A percentile compares a stretch with the other conserved stretches of the same genome.
Evolutionary conservation across 1,140 invertebrate genomes (phyloP).

Genomic region (Dinothrombium tinctorium): DNA sequence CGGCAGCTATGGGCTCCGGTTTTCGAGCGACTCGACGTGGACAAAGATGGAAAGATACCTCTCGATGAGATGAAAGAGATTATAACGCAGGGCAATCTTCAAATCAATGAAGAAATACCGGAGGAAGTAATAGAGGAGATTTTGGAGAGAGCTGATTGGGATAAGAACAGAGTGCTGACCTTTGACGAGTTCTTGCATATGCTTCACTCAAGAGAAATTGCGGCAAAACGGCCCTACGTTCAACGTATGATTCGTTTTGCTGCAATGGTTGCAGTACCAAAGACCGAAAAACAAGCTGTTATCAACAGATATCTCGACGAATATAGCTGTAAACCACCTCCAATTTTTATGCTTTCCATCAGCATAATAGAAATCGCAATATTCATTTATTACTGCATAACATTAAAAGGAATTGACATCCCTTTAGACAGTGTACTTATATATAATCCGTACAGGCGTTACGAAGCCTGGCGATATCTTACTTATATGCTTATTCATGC

Average conservation of each 20-base stretch:
- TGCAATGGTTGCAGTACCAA: constrained; percentile 22
- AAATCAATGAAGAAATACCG: constrained; percentile 37
- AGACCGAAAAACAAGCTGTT: constrained; percentile 29
- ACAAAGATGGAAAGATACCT: constrained; percentile 44
- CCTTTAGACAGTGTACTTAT: constrained; percentile 49
- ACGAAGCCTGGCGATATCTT: constrained; percentile 54
- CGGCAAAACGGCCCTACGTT: constrained; percentile 8
- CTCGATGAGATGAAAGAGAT: constrained; percentile 38
- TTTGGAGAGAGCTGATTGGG: constrained; percentile 37
- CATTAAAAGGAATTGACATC: constrained; percentile 26
- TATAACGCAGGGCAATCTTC: constrained; percentile 32
- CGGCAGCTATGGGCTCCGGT: constrained; percentile 9
- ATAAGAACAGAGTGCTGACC: constrained; percentile 43
- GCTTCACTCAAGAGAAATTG: constrained; percentile 23
- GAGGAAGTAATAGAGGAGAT: constrained; percentile 40
- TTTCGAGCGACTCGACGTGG: constrained; percentile 35
- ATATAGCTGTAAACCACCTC: constrained; percentile 54
- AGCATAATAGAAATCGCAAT: constrained; percentile 20
- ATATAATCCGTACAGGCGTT: constrained; percentile 63
- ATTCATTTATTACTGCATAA: constrained; percentile 24
- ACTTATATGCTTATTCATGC: constrained; percentile 94
- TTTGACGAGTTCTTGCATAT: constrained; percentile 54
- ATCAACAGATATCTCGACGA: constrained; percentile 44
- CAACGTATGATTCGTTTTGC: constrained; percentile 15
- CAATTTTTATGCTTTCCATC: constrained; percentile 48